Percentiles rank a stretch among this genome's conserved stretches.
phyloP scores from a whole-genome alignment of 2,888 invertebrate genomes.

The Temnothorax ravouxi region DNA sequence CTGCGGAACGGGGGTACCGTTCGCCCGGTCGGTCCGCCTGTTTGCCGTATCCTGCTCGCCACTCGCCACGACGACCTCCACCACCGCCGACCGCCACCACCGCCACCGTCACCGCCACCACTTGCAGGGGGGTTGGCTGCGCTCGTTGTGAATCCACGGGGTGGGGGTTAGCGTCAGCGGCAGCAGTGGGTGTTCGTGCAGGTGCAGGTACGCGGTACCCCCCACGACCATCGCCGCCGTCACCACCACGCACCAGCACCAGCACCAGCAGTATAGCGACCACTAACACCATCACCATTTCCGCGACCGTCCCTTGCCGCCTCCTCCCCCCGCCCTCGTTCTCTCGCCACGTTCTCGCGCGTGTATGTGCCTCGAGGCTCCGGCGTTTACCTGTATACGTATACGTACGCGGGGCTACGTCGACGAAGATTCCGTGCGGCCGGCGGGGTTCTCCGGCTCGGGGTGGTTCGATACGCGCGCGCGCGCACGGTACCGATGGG shows the following conservation, averaged over 20 bases:
- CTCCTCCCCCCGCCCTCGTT: background rate
- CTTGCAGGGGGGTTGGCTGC: conserved; percentile 45
- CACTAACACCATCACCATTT: background rate
- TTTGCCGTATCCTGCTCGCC: conserved; percentile 37
- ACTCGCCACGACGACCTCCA: background rate
- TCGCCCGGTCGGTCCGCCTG: conserved; percentile 26
- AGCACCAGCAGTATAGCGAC: background rate
- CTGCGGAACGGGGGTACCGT: conserved; percentile 23
- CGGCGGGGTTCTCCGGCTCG: conserved; percentile 42
- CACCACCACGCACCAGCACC: conserved; percentile 15
- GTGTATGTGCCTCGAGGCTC: background rate
- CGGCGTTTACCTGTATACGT: background rate
- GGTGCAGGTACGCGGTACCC: conserved; percentile 51
- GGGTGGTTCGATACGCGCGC: conserved; percentile 72
- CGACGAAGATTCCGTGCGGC: conserved; percentile 39
- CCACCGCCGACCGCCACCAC: background rate
- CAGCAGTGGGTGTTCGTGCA: conserved; percentile 51
- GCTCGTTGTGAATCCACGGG: background rate
- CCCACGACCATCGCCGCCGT: conserved; percentile 31
- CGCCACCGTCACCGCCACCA: background rate
- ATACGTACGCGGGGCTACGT: background rate
- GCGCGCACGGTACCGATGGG: conserved; percentile 75
- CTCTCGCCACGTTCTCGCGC: background rate
- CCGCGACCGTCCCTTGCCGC: conserved; percentile 3
- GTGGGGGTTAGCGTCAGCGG: conserved; percentile 53